Evolutionary conservation across 2,888 invertebrate genomes (phyloP).

Genomic region (Julus scandinavius): DNA sequence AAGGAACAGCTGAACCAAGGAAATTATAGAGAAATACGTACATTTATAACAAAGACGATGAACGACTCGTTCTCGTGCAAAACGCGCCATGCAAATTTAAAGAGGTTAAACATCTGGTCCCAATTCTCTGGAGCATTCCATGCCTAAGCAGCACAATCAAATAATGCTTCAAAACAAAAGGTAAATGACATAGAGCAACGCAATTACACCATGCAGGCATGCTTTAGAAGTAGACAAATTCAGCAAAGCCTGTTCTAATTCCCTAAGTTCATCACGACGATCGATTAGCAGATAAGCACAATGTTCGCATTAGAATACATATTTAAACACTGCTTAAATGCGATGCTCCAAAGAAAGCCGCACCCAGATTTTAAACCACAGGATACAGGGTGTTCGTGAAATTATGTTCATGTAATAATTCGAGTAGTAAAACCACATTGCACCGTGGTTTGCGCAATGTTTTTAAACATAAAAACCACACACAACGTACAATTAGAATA

Average conservation of each 20-base stretch:
- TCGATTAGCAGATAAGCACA: not conserved
- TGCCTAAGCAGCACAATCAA: not conserved
- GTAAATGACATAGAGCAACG: not conserved
- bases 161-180: not conserved
- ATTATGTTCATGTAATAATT: no score
- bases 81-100: not conserved
- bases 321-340: not conserved
- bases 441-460: no score
- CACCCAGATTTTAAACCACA: not conserved
- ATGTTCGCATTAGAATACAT: not conserved
- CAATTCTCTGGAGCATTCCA: not conserved
- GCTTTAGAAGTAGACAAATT: not conserved
- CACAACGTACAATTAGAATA: no score
- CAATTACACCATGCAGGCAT: not conserved
- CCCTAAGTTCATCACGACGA: not conserved
- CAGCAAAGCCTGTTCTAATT: not conserved
- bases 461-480: no score
- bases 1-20: no score
- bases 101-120: not conserved
- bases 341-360: not conserved
- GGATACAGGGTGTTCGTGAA: no score
- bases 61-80: no score
- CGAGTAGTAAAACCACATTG: no score
- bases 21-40: no score
- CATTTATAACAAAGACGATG: no score